Percentiles rank a stretch among this genome's conserved stretches.
Evolutionary conservation across 2,888 invertebrate species (phyloP).

Genomic region (Scaeva pyrastri): DNA sequence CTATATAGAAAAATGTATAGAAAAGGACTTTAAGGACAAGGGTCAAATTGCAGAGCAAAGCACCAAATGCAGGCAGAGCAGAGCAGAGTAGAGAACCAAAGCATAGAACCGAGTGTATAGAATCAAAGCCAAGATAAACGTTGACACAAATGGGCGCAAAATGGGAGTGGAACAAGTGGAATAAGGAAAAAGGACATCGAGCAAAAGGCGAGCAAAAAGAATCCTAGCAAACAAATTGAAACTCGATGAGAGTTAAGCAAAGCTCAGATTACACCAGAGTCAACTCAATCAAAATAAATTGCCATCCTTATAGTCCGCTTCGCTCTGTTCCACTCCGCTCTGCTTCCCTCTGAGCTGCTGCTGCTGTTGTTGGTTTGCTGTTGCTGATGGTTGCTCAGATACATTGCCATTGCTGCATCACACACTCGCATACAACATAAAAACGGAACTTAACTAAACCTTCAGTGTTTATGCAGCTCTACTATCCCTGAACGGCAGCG

Average conservation of each 20-base stretch:
- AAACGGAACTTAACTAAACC: conserved; percentile 9
- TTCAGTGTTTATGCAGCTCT: conserved; percentile 20
- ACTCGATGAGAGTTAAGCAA: conserved; percentile 76
- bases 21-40: conserved; percentile 44
- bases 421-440: conserved; percentile 1
- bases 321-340: no score
- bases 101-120: conserved; percentile 11
- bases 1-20: background rate
- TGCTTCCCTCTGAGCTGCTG: conserved; percentile 1
- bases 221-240: conserved; percentile 71
- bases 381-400: no score
- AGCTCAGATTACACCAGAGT: conserved; percentile 76
- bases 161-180: conserved; percentile 9
- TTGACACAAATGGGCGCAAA: conserved; percentile 55
- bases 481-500: background rate
- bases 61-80: conserved; percentile 18
- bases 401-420: background rate
- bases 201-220: conserved; percentile 38
- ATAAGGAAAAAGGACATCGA: conserved; percentile 40
- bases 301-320: conserved; percentile 68
- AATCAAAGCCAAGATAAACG: conserved; percentile 60
- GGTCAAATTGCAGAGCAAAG: conserved; percentile 32
- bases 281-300: conserved; percentile 76
- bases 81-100: conserved; percentile 1
- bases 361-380: background rate